Base-by-base conservation (phyloP, 2,113 vertebrate species). In the Leptosomus discolor region DNA sequence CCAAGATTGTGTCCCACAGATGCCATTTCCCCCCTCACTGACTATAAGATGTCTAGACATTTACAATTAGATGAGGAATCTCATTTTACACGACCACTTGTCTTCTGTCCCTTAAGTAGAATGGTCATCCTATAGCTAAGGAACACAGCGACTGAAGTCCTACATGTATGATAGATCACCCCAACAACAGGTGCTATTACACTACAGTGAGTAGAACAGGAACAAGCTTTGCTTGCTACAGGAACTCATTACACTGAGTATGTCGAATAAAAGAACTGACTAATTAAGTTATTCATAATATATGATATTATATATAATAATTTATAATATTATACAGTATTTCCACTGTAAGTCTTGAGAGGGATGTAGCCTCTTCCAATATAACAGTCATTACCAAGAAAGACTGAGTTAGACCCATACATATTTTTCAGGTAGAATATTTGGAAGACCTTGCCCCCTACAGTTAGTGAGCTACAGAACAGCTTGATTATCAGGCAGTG, bases 151-250 rank as follows among this genome's bases (percentile, higher is more conserved):
- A 79, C 18, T 58, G 15, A 88, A 95, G 70, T 65, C 50, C 26
- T 14, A 10, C 7, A 7, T 11, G 1, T 24, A 41, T n/a, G 22
- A 34, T 0, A 41, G 15, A 39, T 36, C 53, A 73, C 67, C 43
- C 60, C 79, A 88, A 64, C 57, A 76, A 51, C 0, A 85, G 60
- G 4, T 85, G 64, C 60, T 67, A n/a, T 15, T 46, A 48, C 22
- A 61, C 45, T 56, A 39, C 57, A 63, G 34, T 2, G 15, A 90
- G 46, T 46, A 69, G 36, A 79, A 48, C 12, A 76, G 22, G 27
- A 94, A 48, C 30, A 65, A 60, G 63, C 39, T 80, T 84, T 73
- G 64, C 37, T 51, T 76, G 29, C 50, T 48, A 30, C 53, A 76
- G 53, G 39, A 91, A 68, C 37, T 77, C 58, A 48, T 77, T 53